Evolutionary conservation across 1,140 invertebrate species (phyloP), one percentile per base, ranked within the genome.

Genomic region (Euwallacea fornicatus): DNA sequence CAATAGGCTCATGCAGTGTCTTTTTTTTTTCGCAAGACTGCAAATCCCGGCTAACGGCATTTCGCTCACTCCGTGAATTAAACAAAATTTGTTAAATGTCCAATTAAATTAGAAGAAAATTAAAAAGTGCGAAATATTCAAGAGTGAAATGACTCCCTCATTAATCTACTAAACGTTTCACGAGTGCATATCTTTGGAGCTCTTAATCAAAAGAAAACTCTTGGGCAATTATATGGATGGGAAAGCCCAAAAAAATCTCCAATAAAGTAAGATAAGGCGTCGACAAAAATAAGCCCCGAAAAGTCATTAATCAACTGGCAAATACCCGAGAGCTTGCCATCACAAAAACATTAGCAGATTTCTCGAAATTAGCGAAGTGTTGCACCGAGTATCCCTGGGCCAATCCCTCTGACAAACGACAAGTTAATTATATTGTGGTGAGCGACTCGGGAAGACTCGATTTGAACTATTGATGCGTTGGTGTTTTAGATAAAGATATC

Each of bases 401-500:
- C 74, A 72, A 69, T 73, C 73, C 66, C 60, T 66, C 61, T 76
- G 75, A 76, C 73, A 75, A 76, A 76, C 65, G 75, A 72, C 74
- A 69, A 69, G 71, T 72, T 71, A 75, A 76, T 76, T 76, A 76
- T 73, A 71, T 68, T 70, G 75, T 55, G 60, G 58, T 42, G 13
- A 50, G 7, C 13, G 46, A 50, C 9, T 2, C 9, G 7, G 13
- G 46, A 13, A 50, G 9, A 50, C 3, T 13, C 9, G 9, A 10
- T 50, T 3, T 3, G 46, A 50, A 50, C 46, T 50, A 50, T 33
- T 33, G 21, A 33, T 33, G 21, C 4, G 21, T 33, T 33, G 21
- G 21, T 33, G 4, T 33, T 33, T 4, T 33, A 33, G 21, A 33
- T 33, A 33, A 33, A 33, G 21, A 4, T 33, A 33, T 33, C 4